phyloP scores from a whole-genome alignment of 2,797 vertebrate species.

The Acestrorhynchus altus region DNA sequence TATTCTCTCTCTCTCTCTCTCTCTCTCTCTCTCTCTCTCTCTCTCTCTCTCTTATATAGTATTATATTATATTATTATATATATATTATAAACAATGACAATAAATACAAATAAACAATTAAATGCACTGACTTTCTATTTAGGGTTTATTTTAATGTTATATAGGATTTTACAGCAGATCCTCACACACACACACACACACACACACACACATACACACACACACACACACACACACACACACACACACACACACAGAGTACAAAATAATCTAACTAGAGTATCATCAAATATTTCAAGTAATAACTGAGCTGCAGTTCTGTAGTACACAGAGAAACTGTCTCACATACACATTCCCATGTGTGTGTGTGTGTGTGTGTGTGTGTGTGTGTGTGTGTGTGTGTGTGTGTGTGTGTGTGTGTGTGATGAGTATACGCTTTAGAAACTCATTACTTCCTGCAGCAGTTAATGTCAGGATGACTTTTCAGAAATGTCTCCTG shows the following conservation, averaged over 20 bases:
- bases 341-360: conserved; percentile 29
- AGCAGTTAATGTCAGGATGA: conserved; percentile 57
- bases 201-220: not conserved
- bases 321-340: not conserved
- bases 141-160: too few relatives aligned
- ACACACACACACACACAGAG: conserved; percentile 18
- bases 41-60: too few relatives aligned
- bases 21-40: too few relatives aligned
- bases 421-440: too few relatives aligned
- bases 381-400: too few relatives aligned
- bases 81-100: too few relatives aligned
- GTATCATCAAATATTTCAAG: conserved; percentile 19
- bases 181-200: not conserved
- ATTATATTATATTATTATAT: too few relatives aligned
- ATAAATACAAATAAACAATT: too few relatives aligned
- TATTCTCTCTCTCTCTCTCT: too few relatives aligned
- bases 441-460: conserved; percentile 43
- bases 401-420: too few relatives aligned
- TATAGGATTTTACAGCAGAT: too few relatives aligned
- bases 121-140: too few relatives aligned
- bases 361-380: not conserved
- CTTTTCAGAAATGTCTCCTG: conserved; percentile 55
- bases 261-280: conserved; percentile 9
- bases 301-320: conserved; percentile 7
- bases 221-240: not conserved